These are phyloP conservation scores for Dipodomys merriami DNA, from an alignment of 2,113 vertebrate species.

Conservation along the genomic window DNA sequence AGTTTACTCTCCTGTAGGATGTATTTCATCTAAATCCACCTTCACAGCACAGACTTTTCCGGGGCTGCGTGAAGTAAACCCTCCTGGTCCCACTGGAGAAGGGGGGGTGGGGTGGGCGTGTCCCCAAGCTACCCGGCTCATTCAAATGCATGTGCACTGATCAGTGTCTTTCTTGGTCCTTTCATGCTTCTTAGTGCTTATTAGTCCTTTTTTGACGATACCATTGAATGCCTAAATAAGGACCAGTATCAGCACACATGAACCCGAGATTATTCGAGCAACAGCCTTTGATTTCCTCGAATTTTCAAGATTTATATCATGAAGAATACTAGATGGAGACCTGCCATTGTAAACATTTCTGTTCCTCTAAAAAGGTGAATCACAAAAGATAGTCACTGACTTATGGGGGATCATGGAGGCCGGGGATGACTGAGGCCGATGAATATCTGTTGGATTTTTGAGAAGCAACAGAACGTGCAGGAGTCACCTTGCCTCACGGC, in stretches of 20 bases:
- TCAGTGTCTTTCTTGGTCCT: too few relatives aligned
- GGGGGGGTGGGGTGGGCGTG: too few relatives aligned
- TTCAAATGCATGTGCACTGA: not conserved
- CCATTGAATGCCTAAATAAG: not conserved
- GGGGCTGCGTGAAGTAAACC: too few relatives aligned
- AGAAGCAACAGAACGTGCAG: too few relatives aligned
- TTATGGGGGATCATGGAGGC: too few relatives aligned
- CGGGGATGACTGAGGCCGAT: not conserved
- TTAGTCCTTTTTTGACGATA: not conserved
- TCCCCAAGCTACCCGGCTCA: too few relatives aligned
- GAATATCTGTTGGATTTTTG: not conserved
- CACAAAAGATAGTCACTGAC: not conserved
- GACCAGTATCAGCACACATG: too few relatives aligned
- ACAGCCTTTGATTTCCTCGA: not conserved
- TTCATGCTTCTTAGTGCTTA: not conserved
- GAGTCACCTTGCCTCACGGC: too few relatives aligned
- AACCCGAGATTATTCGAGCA: not conserved
- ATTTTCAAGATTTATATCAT: not conserved
- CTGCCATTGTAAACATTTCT: fast-evolving
- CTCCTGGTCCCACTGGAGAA: too few relatives aligned
- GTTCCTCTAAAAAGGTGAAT: not conserved
- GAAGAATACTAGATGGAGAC: not conserved
- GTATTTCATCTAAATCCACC: not conserved
- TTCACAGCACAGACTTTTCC: too few relatives aligned
- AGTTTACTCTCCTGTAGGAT: not conserved